Conservation (phyloP, 37 sponge, comb jelly and placozoan genomes). For the Aphrocallistes beatrix region DNA sequence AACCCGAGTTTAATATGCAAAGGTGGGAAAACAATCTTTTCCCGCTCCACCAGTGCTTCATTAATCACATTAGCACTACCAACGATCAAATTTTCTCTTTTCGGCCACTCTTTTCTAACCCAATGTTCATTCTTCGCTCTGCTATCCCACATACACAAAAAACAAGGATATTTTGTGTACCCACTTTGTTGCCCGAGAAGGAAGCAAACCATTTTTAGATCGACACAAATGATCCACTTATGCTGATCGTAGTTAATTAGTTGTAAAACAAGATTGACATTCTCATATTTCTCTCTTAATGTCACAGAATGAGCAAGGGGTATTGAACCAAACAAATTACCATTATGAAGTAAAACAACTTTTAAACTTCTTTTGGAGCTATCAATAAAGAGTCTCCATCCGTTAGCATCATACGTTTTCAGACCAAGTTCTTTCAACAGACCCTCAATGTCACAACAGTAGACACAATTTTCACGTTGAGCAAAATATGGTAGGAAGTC, state of each 20-base stretch:
- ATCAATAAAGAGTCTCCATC: not conserved
- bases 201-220: conserved; percentile 20
- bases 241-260: not conserved
- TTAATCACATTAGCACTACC: conserved; percentile 14
- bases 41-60: not conserved
- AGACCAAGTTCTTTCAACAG: not conserved
- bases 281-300: conserved; percentile 3
- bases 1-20: conserved; percentile 20
- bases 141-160: conserved; percentile 18
- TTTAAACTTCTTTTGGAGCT: conserved; percentile 14
- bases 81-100: conserved; percentile 4
- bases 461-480: not conserved
- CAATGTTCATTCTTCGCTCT: conserved; percentile 20
- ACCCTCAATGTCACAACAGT: not conserved
- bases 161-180: conserved; percentile 16
- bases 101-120: conserved; percentile 15
- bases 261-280: not conserved
- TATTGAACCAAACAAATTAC: conserved; percentile 13
- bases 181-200: conserved; percentile 21
- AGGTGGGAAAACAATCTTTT: conserved; percentile 19
- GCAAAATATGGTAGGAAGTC: not conserved
- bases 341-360: conserved; percentile 13
- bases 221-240: conserved; percentile 8
- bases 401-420: not conserved
- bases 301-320: conserved; percentile 19